Conservation (phyloP, 2,113 vertebrate genomes). For the Microcebus ravelobensis region DNA sequence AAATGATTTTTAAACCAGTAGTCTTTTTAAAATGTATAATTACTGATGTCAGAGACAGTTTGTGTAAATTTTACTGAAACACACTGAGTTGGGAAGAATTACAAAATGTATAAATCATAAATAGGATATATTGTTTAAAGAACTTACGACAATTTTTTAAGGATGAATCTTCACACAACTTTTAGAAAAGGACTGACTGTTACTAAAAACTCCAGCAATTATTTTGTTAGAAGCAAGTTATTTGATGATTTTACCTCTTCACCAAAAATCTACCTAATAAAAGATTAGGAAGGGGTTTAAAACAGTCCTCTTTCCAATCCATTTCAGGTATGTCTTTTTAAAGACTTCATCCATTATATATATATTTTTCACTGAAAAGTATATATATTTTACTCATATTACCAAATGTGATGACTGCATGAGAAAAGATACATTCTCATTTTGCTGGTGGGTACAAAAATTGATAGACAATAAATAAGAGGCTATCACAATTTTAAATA, state of each 20-base stretch:
- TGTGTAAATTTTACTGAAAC: slow-evolving; percentile 12
- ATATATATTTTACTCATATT: neutral
- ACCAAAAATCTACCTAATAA: neutral
- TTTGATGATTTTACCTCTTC: neutral
- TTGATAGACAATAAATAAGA: neutral
- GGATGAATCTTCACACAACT: neutral
- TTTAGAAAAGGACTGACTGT: slow-evolving; percentile 34
- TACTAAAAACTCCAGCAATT: slow-evolving; percentile 19
- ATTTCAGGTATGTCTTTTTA: neutral
- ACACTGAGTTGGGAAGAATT: slow-evolving; percentile 51
- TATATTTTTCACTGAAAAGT: neutral
- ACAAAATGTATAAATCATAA: slow-evolving; percentile 47
- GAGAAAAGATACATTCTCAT: neutral
- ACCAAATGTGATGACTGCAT: neutral
- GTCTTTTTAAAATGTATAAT: slow-evolving; percentile 39
- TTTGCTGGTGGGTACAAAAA: neutral
- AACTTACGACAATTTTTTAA: neutral
- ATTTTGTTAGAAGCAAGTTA: neutral
- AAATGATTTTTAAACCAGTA: slow-evolving; percentile 58
- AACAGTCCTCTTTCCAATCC: neutral
- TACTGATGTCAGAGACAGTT: slow-evolving; percentile 46
- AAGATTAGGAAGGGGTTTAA: neutral
- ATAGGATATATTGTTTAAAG: slow-evolving; percentile 42
- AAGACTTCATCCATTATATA: neutral
- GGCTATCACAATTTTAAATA: neutral